phyloP scores from a whole-genome alignment of 2,888 invertebrate species.

The Ditula angustiorana region DNA sequence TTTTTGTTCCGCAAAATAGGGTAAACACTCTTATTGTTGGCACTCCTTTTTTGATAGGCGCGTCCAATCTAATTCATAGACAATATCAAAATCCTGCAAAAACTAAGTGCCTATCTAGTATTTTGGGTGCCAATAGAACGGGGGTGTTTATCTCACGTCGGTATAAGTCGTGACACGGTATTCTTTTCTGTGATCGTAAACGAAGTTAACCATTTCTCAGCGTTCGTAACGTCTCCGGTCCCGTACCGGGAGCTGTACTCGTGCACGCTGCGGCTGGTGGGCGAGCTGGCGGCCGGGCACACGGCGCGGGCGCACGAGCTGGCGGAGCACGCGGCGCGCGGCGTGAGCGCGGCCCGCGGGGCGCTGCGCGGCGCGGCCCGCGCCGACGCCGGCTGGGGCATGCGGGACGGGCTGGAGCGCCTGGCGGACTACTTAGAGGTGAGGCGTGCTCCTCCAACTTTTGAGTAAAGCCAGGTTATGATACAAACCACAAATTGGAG shows the following conservation, averaged over 20 bases:
- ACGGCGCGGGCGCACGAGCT: slow-evolving; percentile 45
- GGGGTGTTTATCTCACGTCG: too few relatives aligned
- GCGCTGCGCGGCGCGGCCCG: slow-evolving; percentile 35
- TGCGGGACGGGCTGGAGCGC: slow-evolving; percentile 81
- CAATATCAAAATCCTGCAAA: too few relatives aligned
- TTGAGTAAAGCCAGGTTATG: too few relatives aligned
- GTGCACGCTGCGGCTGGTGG: slow-evolving; percentile 57
- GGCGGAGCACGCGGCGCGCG: slow-evolving; percentile 38
- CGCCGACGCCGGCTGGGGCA: slow-evolving; percentile 67
- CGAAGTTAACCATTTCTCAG: slow-evolving; percentile 57
- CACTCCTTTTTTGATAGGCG: too few relatives aligned
- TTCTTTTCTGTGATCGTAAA: not conserved
- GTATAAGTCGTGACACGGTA: too few relatives aligned
- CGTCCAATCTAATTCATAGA: too few relatives aligned
- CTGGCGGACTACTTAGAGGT: slow-evolving; percentile 88
- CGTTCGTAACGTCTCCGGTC: slow-evolving; percentile 71
- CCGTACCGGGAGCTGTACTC: slow-evolving; percentile 75
- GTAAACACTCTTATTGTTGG: too few relatives aligned
- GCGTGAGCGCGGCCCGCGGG: slow-evolving; percentile 34
- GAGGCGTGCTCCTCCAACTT: slow-evolving; percentile 42
- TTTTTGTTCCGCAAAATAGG: too few relatives aligned
- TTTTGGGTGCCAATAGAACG: too few relatives aligned
- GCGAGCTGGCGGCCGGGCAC: slow-evolving; percentile 54
- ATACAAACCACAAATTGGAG: too few relatives aligned
- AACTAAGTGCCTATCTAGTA: too few relatives aligned